A percentile compares a stretch with the other conserved stretches of the same genome.
These are phyloP conservation scores for Idaea straminata DNA, from an alignment of 2,888 invertebrate species.

Conservation along the genomic window DNA sequence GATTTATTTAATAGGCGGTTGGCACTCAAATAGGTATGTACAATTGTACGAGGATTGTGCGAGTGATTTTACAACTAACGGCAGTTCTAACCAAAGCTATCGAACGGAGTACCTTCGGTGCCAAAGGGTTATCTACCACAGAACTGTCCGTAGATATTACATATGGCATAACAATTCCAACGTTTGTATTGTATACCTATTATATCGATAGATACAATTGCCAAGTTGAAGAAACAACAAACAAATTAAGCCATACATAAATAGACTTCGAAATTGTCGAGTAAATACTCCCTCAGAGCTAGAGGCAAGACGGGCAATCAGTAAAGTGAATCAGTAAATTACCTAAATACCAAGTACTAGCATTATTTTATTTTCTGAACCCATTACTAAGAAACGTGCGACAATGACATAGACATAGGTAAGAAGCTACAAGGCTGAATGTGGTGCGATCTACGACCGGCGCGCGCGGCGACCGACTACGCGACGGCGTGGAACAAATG, in stretches of 20 bases:
- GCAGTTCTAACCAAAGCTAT: slow-evolving; percentile 67
- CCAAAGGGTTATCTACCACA: slow-evolving; percentile 70
- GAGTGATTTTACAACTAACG: slow-evolving; percentile 69
- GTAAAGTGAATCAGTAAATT: slow-evolving; percentile 27
- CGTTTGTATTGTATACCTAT: slow-evolving; percentile 8
- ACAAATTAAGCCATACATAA: slow-evolving; percentile 12
- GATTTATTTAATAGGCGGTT: slow-evolving; percentile 18
- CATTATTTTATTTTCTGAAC: slow-evolving; percentile 34
- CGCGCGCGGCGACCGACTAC: slow-evolving; percentile 35
- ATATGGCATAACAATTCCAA: slow-evolving; percentile 39
- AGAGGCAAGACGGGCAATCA: slow-evolving; percentile 15
- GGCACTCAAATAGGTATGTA: slow-evolving; percentile 34
- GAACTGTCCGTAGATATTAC: slow-evolving; percentile 46
- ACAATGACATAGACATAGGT: slow-evolving; percentile 60
- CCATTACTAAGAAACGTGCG: slow-evolving; percentile 43
- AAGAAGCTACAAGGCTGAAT: slow-evolving; percentile 57
- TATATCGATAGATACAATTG: slow-evolving; percentile 17
- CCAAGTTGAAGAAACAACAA: slow-evolving; percentile 21
- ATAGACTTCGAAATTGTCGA: slow-evolving; percentile 6
- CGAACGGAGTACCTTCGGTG: slow-evolving; percentile 55
- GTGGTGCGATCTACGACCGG: slow-evolving; percentile 45
- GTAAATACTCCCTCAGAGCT: slow-evolving; percentile 10
- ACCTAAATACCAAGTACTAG: slow-evolving; percentile 19
- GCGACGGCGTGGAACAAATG: slow-evolving; percentile 58
- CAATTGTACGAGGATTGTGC: slow-evolving; percentile 49